Evolutionary conservation across 1,140 invertebrate species (phyloP), one percentile per base, ranked within the genome.

Genomic region (Drosophila pruinosa): DNA sequence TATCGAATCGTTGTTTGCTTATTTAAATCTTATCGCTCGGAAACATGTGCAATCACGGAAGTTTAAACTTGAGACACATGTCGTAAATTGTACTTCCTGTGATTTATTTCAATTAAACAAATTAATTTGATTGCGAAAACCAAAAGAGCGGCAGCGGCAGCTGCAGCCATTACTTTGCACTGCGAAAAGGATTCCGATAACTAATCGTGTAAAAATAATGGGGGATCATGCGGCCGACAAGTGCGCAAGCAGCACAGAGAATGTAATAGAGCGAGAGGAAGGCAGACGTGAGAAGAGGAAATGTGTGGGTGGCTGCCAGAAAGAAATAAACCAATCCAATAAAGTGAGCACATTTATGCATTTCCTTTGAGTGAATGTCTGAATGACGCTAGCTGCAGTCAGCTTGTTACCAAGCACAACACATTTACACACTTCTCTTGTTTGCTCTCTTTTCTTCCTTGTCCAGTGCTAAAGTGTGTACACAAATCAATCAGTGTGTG

Each of bases 261-360:
- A 31, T 28, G 17, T 3, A 10, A 7, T 10, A 39, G 31, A 1
- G 1, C 15, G 31, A 31, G 15, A 26, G 4, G 21, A 6, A 15
- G 34, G 10, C n/a, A 26, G 28, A 15, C 2, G n/a, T 8, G 4
- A 58, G 19, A 34, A 50, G 19, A 7, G 36, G 39, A 4, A 38
- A 19, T 57, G 45, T 34, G 64, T 64, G 21, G 61, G 52, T 50
- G 61, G 12, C 31, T 47, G 47, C 24, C 41, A 70, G 53, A 61
- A n/a, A 2, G 12, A 71, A 65, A 50, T 15, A 38, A 57, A 28
- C 69, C 81, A 86, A 80, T 78, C 65, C 59, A 58, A 43, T 71
- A 31, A 85, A 86, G 75, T 81, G 81, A 64, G 73, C 77, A 74
- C 26, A 77, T 80, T 86, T 71, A 41, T 77, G 63, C 45, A 67